Evolutionary conservation across 2,797 vertebrate genomes (phyloP).

Genomic region (Neopelma chrysocephalum): DNA sequence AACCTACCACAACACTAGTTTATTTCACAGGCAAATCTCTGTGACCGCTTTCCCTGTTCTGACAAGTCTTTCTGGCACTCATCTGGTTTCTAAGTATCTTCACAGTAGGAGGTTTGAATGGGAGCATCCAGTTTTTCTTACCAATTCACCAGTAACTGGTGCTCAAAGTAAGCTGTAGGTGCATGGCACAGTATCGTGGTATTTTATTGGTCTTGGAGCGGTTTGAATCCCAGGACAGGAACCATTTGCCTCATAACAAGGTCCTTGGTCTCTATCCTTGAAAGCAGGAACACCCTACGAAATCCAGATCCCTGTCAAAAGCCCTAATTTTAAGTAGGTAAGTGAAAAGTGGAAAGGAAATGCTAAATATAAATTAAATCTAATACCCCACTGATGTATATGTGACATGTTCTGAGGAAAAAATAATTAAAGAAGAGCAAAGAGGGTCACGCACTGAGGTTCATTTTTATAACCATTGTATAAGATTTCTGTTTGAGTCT

Average conservation of each 20-base stretch:
- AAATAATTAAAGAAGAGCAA: not conserved
- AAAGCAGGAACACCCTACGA: accelerated
- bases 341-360: not conserved
- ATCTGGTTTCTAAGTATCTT: not conserved
- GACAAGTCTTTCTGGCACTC: not conserved
- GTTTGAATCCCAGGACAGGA: not conserved
- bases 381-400: not conserved
- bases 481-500: constrained; percentile 50
- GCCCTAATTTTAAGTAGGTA: not conserved
- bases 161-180: accelerated
- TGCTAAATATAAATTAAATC: not conserved
- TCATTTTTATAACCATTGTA: constrained; percentile 32
- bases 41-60: not conserved
- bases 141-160: not conserved
- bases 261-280: not conserved
- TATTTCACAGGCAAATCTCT: not conserved
- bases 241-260: not conserved
- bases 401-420: not conserved
- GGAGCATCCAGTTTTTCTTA: not conserved
- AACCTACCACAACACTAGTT: not conserved
- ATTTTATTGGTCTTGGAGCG: not conserved
- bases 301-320: not conserved
- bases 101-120: not conserved
- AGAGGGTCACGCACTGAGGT: not conserved
- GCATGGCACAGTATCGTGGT: no score